These are phyloP conservation scores for Ostrea denselamellosa DNA, from an alignment of 1,140 invertebrate genomes.

Conservation along the genomic window DNA sequence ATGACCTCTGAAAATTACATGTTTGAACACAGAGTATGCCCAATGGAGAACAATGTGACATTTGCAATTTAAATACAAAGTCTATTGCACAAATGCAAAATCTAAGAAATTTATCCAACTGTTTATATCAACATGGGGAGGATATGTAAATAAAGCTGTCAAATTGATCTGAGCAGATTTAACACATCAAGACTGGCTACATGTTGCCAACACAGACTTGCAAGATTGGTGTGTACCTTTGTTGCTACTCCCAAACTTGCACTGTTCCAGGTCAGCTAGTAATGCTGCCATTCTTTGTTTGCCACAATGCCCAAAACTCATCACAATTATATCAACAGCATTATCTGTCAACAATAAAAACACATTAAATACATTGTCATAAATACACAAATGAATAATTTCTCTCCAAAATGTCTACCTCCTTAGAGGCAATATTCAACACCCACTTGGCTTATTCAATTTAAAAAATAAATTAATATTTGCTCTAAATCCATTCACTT, in stretches of 20 bases:
- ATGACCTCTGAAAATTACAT: neutral
- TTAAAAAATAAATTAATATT: conserved; percentile 33
- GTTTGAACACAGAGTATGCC: conserved; percentile 9
- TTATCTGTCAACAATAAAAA: conserved; percentile 37
- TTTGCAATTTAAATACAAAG: conserved; percentile 30
- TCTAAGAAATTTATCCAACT: neutral
- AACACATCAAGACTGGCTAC: neutral
- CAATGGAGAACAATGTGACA: neutral
- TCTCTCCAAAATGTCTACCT: neutral
- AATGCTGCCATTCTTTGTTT: conserved; percentile 6
- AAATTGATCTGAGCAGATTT: neutral
- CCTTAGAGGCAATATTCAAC: neutral
- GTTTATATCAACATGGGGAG: neutral
- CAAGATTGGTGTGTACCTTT: neutral
- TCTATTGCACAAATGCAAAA: conserved; percentile 39
- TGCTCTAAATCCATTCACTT: conserved; percentile 12
- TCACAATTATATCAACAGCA: conserved; percentile 10
- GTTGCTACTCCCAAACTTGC: neutral
- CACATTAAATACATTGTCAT: conserved; percentile 10
- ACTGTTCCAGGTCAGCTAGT: neutral
- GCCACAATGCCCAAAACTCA: conserved; percentile 23
- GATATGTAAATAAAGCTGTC: conserved; percentile 33
- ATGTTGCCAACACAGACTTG: neutral
- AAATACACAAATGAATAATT: conserved; percentile 23
- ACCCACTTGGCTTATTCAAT: neutral